Base-by-base conservation (phyloP, 2,888 invertebrate genomes). In the Cheilosia pagana region DNA sequence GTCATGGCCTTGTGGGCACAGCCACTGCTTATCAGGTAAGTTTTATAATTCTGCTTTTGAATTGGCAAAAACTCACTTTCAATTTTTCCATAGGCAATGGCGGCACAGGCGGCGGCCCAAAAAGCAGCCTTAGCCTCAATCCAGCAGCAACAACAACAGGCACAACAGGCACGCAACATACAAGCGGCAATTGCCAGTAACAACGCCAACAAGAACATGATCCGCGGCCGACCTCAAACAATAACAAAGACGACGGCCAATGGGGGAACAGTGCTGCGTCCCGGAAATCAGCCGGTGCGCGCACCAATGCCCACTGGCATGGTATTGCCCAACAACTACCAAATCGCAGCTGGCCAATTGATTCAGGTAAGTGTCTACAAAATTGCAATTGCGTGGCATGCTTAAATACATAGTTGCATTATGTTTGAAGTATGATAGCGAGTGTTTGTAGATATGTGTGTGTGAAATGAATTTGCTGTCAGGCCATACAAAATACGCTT, bases 21-120 rank as follows among this genome's bases (percentile, higher is more conserved):
- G 92, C 92, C 8, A 92, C 92, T 16, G 92, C 92, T n/a, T 92
- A 92, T 88, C 92, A 92, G 89, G 92, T 92, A 87, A 21, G 43
- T 52, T 60, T 14, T 41, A n/a, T 39, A 12, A 43, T n/a, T 1
- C 14, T 3, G 4, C 10, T 10, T 14, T 21, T 12, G 23, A 10
- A 0, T 0, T 2, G 2, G 19, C 12, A 23, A 21, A 14, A 25
- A 14, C 23, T 1, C 3, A 21, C 19, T 21, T 59, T 43, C 19
- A 19, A 16, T 50, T 41, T 53, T 78, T 45, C 8, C n/a, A n/a
- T 21, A 92, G 92, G 92, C 92, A 2, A 92, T 92, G 92, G 92
- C 92, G 39, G 92, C 92, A 3, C 92, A 92, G 81, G 92, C 91
- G 21, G 91, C 92, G 23, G 91, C 92, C 16, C 91, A 92, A 71